Evolutionary conservation across 1,140 invertebrate species (phyloP).

Genomic region (Drosophila micromelanica): DNA sequence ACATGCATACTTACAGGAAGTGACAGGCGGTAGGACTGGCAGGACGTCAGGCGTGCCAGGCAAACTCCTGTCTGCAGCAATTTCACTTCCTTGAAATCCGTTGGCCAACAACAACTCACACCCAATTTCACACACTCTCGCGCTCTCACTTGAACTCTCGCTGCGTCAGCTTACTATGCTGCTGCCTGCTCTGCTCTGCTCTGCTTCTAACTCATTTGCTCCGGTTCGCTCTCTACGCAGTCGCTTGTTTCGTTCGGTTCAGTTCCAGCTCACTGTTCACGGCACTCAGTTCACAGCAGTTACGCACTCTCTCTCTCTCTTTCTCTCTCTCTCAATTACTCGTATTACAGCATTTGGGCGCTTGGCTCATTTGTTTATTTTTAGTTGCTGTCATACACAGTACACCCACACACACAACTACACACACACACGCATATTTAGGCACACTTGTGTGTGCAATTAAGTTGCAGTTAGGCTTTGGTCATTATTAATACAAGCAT

Average conservation of each 20-base stretch:
- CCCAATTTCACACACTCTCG: slow-evolving; percentile 9
- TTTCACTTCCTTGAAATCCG: slow-evolving; percentile 82
- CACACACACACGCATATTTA: background rate
- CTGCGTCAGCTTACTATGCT: slow-evolving; percentile 10
- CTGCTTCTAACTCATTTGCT: background rate
- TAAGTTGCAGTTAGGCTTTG: slow-evolving; percentile 63
- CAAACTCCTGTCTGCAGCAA: slow-evolving; percentile 78
- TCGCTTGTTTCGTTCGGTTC: slow-evolving; percentile 6
- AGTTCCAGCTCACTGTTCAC: slow-evolving; percentile 5
- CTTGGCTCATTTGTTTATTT: slow-evolving; percentile 81
- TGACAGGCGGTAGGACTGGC: slow-evolving; percentile 43
- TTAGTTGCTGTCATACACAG: slow-evolving; percentile 72
- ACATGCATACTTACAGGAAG: slow-evolving; percentile 50
- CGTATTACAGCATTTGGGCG: slow-evolving; percentile 21
- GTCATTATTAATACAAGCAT: slow-evolving; percentile 58
- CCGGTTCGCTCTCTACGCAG: slow-evolving; percentile 9
- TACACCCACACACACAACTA: slow-evolving; percentile 11
- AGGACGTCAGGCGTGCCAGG: background rate
- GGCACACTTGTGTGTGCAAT: slow-evolving; percentile 46
- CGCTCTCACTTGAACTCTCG: slow-evolving; percentile 6
- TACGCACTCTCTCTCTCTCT: background rate
- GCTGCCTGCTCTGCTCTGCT: background rate
- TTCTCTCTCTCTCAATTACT: slow-evolving; percentile 5
- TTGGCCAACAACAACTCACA: slow-evolving; percentile 43
- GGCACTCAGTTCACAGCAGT: background rate